These are phyloP conservation scores for Heteractis magnifica DNA, from an alignment of 92 coral and sea anemone species.

Conservation along the genomic window DNA sequence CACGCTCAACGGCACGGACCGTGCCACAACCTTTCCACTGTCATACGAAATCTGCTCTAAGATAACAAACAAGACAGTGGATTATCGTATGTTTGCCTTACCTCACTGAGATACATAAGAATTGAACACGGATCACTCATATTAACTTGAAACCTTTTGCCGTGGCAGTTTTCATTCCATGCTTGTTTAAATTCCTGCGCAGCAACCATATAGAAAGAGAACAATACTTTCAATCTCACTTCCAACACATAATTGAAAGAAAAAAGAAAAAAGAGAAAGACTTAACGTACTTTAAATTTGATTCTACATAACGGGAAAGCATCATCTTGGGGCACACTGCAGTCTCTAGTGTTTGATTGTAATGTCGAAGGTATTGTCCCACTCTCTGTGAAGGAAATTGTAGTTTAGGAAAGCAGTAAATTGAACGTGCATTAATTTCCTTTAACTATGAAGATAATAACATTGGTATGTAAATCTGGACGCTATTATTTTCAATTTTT, in stretches of 20 bases:
- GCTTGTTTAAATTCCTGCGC: constrained; percentile 27
- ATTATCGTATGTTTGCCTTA: constrained; percentile 7
- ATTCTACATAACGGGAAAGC: not conserved
- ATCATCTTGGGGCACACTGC: not conserved
- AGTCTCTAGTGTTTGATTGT: not conserved
- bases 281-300: not conserved
- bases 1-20: no score
- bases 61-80: no score
- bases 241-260: not conserved
- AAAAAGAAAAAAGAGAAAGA: not conserved
- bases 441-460: no score
- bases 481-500: no score
- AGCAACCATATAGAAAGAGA: not conserved
- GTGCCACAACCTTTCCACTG: no score
- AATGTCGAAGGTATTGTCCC: no score
- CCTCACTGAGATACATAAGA: constrained; percentile 78
- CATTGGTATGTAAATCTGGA: no score
- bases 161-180: constrained; percentile 63
- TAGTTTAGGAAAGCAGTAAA: not conserved
- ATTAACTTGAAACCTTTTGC: constrained; percentile 56
- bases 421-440: not conserved
- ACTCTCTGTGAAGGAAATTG: not conserved
- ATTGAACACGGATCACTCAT: constrained; percentile 63
- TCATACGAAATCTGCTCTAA: no score
- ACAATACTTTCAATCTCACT: no score